A percentile compares a stretch with the other conserved stretches of the same genome.
Evolutionary conservation across 2,888 invertebrate species (phyloP).

Genomic region (Dichetophora obliterata): DNA sequence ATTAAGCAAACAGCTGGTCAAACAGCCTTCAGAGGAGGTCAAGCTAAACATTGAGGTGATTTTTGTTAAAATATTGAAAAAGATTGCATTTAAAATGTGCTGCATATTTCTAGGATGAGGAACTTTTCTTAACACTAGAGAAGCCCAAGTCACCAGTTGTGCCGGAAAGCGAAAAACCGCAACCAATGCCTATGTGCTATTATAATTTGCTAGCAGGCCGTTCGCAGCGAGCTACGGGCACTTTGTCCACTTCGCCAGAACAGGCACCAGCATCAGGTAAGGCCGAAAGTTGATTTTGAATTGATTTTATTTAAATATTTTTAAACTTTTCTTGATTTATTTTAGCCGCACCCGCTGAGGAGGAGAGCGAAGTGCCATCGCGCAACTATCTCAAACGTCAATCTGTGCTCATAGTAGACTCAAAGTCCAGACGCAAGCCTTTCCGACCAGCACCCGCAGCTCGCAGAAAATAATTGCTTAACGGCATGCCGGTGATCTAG

Average conservation of each 20-base stretch:
- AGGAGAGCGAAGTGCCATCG: conserved; percentile 87
- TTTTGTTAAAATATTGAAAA: conserved; percentile 36
- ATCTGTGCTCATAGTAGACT: conserved; percentile 85
- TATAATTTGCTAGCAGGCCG: conserved; percentile 67
- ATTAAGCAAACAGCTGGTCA: conserved; percentile 56
- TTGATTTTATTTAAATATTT: not conserved
- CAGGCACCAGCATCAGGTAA: conserved; percentile 67
- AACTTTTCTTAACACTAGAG: conserved; percentile 56
- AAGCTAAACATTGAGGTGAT: conserved; percentile 58
- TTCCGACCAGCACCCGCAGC: conserved; percentile 70
- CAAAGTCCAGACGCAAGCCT: conserved; percentile 83
- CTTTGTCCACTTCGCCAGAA: conserved; percentile 68
- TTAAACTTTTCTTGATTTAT: not conserved
- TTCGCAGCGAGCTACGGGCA: conserved; percentile 64
- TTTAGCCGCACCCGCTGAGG: conserved; percentile 74
- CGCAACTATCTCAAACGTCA: conserved; percentile 84
- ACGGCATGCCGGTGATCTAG: too few species aligned
- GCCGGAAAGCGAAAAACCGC: conserved; percentile 64
- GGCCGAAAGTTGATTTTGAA: too few species aligned
- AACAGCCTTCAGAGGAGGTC: conserved; percentile 54
- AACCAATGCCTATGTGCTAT: conserved; percentile 68
- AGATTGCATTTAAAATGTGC: not conserved
- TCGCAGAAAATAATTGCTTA: conserved; percentile 43
- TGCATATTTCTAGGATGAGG: conserved; percentile 55
- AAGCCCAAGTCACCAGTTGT: conserved; percentile 60